Percentiles rank a stretch among this genome's conserved stretches.
phyloP scores from a whole-genome alignment of 2,113 vertebrate species.

The Perca schrenkii region DNA sequence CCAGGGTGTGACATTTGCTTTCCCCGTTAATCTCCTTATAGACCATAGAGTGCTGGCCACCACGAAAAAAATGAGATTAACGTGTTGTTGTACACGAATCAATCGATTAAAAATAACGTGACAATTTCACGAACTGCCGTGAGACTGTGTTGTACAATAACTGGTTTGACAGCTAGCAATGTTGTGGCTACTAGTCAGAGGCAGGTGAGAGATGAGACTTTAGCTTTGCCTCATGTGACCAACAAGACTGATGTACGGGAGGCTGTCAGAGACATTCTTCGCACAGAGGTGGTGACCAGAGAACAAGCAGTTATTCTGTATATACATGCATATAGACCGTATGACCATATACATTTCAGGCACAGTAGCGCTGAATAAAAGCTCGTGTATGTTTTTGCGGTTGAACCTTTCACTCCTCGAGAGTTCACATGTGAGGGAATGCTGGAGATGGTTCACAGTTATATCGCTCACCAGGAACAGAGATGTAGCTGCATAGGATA shows the following conservation, averaged over 20 bases:
- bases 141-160: too few relatives aligned
- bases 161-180: too few relatives aligned
- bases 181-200: too few relatives aligned
- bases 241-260: slow-evolving; percentile 74
- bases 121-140: too few relatives aligned
- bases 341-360: background rate
- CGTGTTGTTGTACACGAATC: too few relatives aligned
- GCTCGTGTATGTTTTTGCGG: slow-evolving; percentile 61
- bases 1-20: too few relatives aligned
- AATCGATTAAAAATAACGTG: too few relatives aligned
- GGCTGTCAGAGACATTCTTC: slow-evolving; percentile 72
- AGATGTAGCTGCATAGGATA: background rate
- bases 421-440: slow-evolving; percentile 82
- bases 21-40: too few relatives aligned
- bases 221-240: slow-evolving; percentile 35
- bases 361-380: background rate
- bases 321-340: too few relatives aligned
- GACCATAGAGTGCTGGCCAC: too few relatives aligned
- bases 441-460: slow-evolving; percentile 78
- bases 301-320: background rate
- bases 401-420: slow-evolving; percentile 78
- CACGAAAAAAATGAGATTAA: too few relatives aligned
- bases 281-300: slow-evolving; percentile 61
- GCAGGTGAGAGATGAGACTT: too few relatives aligned
- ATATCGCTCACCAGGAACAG: slow-evolving; percentile 81